Percentiles rank a stretch among this genome's conserved stretches.
Evolutionary conservation across 2,888 invertebrate species (phyloP).

Genomic region (Morinoia aosen): DNA sequence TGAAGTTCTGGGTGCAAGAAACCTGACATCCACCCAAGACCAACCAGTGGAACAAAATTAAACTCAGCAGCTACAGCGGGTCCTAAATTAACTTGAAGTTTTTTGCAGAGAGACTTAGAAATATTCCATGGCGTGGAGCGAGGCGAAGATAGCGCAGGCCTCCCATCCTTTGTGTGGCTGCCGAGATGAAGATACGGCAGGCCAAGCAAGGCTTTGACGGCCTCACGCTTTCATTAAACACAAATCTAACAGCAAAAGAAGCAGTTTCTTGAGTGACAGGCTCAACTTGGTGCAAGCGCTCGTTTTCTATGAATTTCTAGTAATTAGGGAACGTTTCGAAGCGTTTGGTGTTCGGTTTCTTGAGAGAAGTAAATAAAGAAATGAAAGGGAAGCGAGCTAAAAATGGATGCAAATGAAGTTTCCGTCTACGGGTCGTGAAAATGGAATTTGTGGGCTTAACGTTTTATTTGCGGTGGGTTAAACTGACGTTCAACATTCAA

Average conservation of each 20-base stretch:
- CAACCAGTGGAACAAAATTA: no score
- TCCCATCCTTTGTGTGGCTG: background rate
- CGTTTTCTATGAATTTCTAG: no score
- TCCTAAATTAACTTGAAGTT: no score
- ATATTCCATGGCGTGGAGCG: background rate
- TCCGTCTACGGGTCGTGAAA: background rate
- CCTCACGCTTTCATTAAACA: background rate
- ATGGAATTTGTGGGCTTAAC: background rate
- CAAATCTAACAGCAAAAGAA: background rate
- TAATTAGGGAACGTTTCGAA: no score
- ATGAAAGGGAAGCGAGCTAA: background rate
- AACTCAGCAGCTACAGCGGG: no score
- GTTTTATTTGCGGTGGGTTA: no score
- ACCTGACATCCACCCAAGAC: no score
- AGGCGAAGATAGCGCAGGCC: background rate
- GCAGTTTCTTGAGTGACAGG: background rate
- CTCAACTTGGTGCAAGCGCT: background rate
- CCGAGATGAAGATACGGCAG: slow-evolving; percentile 6
- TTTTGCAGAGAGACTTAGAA: background rate
- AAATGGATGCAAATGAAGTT: background rate
- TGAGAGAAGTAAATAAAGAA: background rate
- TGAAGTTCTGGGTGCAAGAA: no score
- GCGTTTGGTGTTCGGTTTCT: no score
- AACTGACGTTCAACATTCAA: no score
- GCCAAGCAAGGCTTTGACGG: background rate